Percentiles rank a stretch among this genome's conserved stretches.
Evolutionary conservation across 2,888 invertebrate species (phyloP).

Genomic region (Pterostichus niger): DNA sequence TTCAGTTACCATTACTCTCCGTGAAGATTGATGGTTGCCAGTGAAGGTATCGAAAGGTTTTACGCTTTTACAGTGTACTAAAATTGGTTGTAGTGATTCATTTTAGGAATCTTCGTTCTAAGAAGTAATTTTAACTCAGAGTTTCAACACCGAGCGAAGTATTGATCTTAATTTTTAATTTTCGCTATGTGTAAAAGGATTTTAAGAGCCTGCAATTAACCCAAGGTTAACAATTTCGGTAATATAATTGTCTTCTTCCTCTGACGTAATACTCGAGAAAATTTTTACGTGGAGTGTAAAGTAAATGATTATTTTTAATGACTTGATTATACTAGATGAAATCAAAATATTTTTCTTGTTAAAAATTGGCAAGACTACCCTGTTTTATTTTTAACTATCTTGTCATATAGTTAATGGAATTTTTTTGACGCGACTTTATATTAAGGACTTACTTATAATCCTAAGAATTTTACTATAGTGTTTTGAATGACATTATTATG

Average conservation of each 20-base stretch:
- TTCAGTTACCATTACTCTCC: neutral
- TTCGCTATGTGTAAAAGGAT: conserved; percentile 18
- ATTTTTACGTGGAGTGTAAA: conserved; percentile 3
- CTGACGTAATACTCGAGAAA: conserved; percentile 20
- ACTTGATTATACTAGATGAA: conserved; percentile 1
- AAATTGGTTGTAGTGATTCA: neutral
- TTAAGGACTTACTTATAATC: conserved; percentile 7
- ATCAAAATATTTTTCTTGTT: conserved; percentile 43
- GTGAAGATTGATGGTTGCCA: neutral
- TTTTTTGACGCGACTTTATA: neutral
- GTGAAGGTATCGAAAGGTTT: neutral
- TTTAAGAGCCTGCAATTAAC: conserved; percentile 34
- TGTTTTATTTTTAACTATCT: conserved; percentile 37
- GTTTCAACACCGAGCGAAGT: neutral
- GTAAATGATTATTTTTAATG: neutral
- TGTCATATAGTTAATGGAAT: conserved; percentile 36
- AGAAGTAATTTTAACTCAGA: too few relatives aligned
- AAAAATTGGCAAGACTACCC: conserved; percentile 43
- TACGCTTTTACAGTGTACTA: neutral
- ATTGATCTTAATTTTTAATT: conserved; percentile 43
- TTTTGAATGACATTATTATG: conserved; percentile 7
- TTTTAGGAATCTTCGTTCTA: neutral
- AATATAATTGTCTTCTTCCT: conserved; percentile 28
- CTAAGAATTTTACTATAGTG: neutral
- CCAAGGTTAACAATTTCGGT: conserved; percentile 33